Evolutionary conservation across 2,888 invertebrate species (phyloP).

Genomic region (Dicyrtoma fusca): DNA sequence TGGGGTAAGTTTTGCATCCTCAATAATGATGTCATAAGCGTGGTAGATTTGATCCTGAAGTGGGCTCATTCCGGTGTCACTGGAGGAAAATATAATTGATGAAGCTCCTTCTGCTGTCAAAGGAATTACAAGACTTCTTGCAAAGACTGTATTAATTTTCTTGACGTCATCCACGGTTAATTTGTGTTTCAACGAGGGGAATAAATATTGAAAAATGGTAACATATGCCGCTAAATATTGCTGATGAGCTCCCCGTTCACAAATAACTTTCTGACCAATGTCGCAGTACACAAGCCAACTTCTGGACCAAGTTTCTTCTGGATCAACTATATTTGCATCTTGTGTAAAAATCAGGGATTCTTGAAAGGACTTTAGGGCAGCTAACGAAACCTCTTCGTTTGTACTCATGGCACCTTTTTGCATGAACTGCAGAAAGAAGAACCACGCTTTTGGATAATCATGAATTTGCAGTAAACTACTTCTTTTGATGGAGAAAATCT

Average conservation of each 20-base stretch:
- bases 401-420: constrained; percentile 88
- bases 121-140: constrained; percentile 78
- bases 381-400: constrained; percentile 93
- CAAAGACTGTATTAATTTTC: constrained; percentile 75
- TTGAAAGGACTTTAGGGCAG: constrained; percentile 95
- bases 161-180: constrained; percentile 75
- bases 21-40: constrained; percentile 52
- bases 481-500: constrained; percentile 91
- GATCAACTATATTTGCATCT: constrained; percentile 44
- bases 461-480: constrained; percentile 79
- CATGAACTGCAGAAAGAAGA: constrained; percentile 87
- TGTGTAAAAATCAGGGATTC: constrained; percentile 71
- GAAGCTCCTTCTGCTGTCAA: constrained; percentile 79
- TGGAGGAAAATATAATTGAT: constrained; percentile 76
- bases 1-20: constrained; percentile 46
- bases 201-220: constrained; percentile 93
- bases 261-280: constrained; percentile 54
- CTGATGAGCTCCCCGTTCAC: constrained; percentile 68
- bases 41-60: constrained; percentile 68
- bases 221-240: constrained; percentile 91
- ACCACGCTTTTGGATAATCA: constrained; percentile 94
- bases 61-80: constrained; percentile 79
- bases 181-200: constrained; percentile 81
- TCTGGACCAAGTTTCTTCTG: constrained; percentile 51
- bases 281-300: constrained; percentile 55